These are phyloP conservation scores for Drosophila dives DNA, from an alignment of 2,888 invertebrate genomes.

Conservation along the genomic window DNA sequence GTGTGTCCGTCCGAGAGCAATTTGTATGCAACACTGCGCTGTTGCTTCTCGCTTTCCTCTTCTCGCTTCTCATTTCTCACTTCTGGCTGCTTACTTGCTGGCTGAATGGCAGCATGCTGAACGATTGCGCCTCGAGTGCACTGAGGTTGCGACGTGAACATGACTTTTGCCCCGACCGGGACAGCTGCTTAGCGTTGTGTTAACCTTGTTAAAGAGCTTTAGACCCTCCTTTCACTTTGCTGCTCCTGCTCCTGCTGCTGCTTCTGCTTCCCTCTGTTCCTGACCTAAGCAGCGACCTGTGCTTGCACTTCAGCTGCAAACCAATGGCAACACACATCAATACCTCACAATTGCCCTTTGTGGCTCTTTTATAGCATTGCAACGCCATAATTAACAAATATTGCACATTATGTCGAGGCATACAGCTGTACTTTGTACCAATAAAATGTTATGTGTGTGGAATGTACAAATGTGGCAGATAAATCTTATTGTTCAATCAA, in stretches of 20 bases:
- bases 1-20: conserved; percentile 48
- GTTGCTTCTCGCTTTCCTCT: conserved; percentile 8
- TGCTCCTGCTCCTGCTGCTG: background rate
- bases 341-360: conserved; percentile 30
- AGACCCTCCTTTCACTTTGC: background rate
- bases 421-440: conserved; percentile 4
- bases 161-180: conserved; percentile 28
- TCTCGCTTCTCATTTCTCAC: background rate
- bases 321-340: conserved; percentile 36
- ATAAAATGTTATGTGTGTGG: conserved; percentile 3
- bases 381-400: conserved; percentile 44
- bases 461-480: background rate
- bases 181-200: conserved; percentile 68
- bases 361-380: conserved; percentile 36
- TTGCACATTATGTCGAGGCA: conserved; percentile 6
- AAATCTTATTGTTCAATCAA: background rate
- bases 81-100: conserved; percentile 27
- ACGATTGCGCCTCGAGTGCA: conserved; percentile 77
- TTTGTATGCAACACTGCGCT: conserved; percentile 72
- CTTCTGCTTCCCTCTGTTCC: conserved; percentile 3
- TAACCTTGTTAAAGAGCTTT: conserved; percentile 69
- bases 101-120: conserved; percentile 58
- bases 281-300: conserved; percentile 22
- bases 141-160: conserved; percentile 59
- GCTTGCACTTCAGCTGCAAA: conserved; percentile 26